Percentiles rank a stretch among this genome's conserved stretches.
Conservation (phyloP, 2,797 vertebrate genomes). For the Hippocampus kuda region DNA sequence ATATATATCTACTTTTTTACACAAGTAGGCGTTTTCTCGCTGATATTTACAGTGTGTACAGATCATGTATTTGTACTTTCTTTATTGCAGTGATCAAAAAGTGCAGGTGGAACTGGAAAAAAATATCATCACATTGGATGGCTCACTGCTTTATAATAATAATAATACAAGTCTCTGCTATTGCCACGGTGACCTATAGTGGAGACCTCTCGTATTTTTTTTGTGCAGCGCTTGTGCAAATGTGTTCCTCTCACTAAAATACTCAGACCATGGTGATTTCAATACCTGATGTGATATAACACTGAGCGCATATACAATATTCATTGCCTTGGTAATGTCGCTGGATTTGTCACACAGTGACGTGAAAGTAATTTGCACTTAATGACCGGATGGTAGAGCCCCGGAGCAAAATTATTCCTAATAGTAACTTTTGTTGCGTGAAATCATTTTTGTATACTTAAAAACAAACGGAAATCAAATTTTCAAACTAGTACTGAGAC, state of each 20-base stretch:
- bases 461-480: background rate
- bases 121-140: background rate
- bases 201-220: background rate
- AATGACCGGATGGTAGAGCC: background rate
- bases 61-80: background rate
- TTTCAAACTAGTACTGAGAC: no score
- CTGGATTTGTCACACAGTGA: background rate
- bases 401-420: background rate
- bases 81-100: background rate
- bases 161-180: background rate
- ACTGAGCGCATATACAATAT: background rate
- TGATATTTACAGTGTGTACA: constrained; percentile 4
- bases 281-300: background rate
- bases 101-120: background rate
- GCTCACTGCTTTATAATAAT: no score
- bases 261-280: no score
- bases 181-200: background rate
- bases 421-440: no score
- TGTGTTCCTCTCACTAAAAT: background rate
- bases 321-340: background rate
- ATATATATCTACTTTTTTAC: background rate
- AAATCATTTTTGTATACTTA: no score
- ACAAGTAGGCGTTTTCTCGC: background rate
- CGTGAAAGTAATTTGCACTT: background rate
- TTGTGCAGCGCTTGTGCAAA: background rate